Evolutionary conservation across 2,113 vertebrate genomes (phyloP).

Genomic region (Himantopus leucocephalus): DNA sequence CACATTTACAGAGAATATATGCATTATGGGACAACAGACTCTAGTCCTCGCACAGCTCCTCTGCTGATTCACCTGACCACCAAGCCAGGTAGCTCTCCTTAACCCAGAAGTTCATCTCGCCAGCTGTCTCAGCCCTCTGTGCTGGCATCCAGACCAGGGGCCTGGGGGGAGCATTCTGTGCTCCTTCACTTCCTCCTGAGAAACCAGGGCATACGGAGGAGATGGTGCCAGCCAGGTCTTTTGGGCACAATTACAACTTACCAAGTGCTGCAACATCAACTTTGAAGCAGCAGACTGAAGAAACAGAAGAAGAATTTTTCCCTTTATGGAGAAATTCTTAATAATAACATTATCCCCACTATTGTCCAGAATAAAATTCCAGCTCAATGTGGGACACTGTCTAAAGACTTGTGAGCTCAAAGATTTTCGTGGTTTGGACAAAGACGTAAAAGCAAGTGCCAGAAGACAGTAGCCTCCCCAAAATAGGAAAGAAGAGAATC

Average conservation of each 20-base stretch:
- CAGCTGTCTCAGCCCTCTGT: background rate
- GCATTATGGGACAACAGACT: background rate
- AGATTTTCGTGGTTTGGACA: background rate
- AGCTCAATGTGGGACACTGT: background rate
- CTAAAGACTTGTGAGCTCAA: background rate
- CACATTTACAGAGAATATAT: background rate
- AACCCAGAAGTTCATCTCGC: background rate
- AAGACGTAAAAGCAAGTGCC: background rate
- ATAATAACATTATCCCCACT: background rate
- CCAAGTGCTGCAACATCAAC: background rate
- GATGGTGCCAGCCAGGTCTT: background rate
- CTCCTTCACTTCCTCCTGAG: background rate
- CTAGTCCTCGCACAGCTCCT: background rate
- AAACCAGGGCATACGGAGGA: background rate
- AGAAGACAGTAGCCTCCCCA: background rate
- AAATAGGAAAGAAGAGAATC: background rate
- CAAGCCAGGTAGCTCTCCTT: background rate
- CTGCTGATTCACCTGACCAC: background rate
- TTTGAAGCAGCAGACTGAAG: background rate
- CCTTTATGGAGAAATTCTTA: background rate
- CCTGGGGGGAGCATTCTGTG: background rate
- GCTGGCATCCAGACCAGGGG: background rate
- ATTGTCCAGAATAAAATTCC: background rate
- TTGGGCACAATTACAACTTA: background rate
- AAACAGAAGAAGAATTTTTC: background rate